Conservation (phyloP, 2,888 invertebrate species). For the Pycnomerus fuliginosus region DNA sequence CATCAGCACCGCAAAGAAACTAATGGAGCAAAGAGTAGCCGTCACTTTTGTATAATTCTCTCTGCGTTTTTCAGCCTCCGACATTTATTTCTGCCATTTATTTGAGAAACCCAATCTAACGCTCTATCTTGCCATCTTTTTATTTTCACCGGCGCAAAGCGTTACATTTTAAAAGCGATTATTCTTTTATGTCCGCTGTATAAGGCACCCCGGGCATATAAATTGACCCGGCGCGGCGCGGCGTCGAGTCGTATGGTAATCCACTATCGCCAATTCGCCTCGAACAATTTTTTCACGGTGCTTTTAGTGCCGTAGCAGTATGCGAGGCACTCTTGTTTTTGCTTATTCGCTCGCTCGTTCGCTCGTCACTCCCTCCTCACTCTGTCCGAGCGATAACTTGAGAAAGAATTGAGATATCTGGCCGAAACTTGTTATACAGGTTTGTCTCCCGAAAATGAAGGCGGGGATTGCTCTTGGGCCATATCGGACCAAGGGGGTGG, state of each 20-base stretch:
- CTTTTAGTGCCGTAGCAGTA: too few species aligned
- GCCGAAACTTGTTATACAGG: too few species aligned
- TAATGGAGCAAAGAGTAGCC: constrained; percentile 48
- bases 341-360: too few species aligned
- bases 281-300: constrained; percentile 16
- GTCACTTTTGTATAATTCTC: constrained; percentile 26
- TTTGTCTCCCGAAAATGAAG: too few species aligned
- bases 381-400: too few species aligned
- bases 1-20: constrained; percentile 33
- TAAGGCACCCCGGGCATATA: constrained; percentile 25
- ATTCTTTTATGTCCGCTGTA: constrained; percentile 28
- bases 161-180: constrained; percentile 28
- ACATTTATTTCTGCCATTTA: constrained; percentile 41
- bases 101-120: constrained; percentile 40
- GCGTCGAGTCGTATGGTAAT: constrained; percentile 24
- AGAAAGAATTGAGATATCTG: too few species aligned
- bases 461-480: too few species aligned
- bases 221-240: constrained; percentile 21
- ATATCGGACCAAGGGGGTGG: too few species aligned
- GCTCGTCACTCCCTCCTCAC: too few species aligned
- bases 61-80: constrained; percentile 26
- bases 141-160: constrained; percentile 25
- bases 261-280: constrained; percentile 21
- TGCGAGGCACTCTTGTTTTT: too few species aligned
- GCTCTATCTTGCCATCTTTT: constrained; percentile 33